Evolutionary conservation across 2,113 vertebrate species (phyloP).

Genomic region (Prunella fulvescens): DNA sequence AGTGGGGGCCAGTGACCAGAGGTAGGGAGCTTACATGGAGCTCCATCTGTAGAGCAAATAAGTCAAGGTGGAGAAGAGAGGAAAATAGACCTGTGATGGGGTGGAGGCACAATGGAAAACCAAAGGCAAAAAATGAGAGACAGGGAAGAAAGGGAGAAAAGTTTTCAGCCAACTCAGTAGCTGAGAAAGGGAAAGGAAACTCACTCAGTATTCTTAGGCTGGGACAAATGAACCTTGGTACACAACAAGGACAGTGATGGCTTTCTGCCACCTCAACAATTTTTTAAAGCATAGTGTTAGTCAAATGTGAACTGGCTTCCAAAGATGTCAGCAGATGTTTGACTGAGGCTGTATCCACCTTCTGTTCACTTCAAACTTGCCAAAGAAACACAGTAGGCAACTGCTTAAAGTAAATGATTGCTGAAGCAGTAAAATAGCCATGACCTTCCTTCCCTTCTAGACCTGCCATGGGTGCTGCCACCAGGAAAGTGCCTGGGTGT

Average conservation of each 20-base stretch:
- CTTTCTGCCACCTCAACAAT: background rate
- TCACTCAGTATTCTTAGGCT: background rate
- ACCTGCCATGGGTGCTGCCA: background rate
- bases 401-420: background rate
- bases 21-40: background rate
- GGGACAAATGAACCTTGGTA: background rate
- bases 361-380: background rate
- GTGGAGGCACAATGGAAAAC: rapidly evolving
- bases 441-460: background rate
- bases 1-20: background rate
- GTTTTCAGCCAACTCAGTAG: background rate
- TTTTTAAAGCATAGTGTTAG: background rate
- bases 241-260: background rate
- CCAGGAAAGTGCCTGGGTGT: background rate
- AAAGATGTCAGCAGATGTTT: background rate
- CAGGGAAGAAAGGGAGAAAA: background rate
- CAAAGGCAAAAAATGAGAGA: background rate
- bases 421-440: background rate
- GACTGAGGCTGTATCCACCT: background rate
- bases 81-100: background rate
- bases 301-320: background rate
- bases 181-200: background rate
- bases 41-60: background rate
- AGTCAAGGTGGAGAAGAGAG: background rate
- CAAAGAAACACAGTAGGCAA: background rate